A percentile compares a stretch with the other conserved stretches of the same genome.
Conservation (phyloP, 35 echinoderm and acorn worm species). For the Eucidaris tribuloides region DNA sequence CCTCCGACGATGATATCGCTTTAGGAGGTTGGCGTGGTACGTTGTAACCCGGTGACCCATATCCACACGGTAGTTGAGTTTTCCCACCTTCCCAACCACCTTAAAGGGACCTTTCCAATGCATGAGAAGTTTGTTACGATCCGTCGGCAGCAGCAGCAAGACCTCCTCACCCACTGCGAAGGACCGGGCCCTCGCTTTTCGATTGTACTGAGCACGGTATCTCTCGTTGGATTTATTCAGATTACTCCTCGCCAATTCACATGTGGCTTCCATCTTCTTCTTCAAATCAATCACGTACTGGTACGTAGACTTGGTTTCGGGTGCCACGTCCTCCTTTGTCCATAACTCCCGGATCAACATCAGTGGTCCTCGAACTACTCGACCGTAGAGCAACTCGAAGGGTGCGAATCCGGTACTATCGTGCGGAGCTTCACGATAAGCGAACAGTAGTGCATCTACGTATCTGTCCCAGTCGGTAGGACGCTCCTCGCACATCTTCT, state of each 20-base stretch:
- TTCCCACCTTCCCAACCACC: conserved; percentile 22
- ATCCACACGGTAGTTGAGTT: conserved; percentile 57
- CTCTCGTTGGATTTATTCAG: conserved; percentile 20
- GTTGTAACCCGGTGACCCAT: conserved; percentile 29
- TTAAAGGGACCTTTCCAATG: conserved; percentile 58
- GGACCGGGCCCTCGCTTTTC: conserved; percentile 25
- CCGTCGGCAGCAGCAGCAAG: conserved; percentile 45
- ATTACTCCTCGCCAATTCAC: conserved; percentile 31
- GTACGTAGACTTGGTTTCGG: conserved; percentile 39
- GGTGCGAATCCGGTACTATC: conserved; percentile 58
- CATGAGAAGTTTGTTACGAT: conserved; percentile 70
- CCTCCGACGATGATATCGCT: conserved; percentile 25
- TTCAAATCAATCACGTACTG: conserved; percentile 56
- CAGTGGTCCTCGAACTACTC: conserved; percentile 56
- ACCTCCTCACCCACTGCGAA: conserved; percentile 61
- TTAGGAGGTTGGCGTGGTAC: conserved; percentile 66
- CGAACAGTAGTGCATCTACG: conserved; percentile 41
- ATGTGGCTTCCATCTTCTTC: conserved; percentile 39
- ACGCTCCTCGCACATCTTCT: conserved; percentile 38
- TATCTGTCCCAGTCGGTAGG: conserved; percentile 66
- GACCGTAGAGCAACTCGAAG: conserved; percentile 70
- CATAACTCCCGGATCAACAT: conserved; percentile 43
- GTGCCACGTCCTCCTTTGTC: conserved; percentile 13
- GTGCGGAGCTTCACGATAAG: conserved; percentile 41
- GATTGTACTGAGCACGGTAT: conserved; percentile 22